These are phyloP conservation scores for Harpagifer antarcticus DNA, from an alignment of 2,797 vertebrate genomes.

Conservation along the genomic window DNA sequence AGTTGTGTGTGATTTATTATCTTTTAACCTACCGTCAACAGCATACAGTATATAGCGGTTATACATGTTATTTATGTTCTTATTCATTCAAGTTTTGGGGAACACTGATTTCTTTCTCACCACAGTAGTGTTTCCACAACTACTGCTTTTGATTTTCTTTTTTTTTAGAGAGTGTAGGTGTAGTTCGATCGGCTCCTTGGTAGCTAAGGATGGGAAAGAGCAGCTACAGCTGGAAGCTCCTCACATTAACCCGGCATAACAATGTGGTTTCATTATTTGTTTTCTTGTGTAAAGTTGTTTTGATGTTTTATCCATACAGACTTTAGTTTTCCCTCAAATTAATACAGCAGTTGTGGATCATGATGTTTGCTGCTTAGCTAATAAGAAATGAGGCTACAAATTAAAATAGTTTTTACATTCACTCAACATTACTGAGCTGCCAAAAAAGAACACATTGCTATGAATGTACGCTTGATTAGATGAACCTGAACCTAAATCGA, in stretches of 20 bases:
- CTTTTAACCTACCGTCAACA: too few relatives aligned
- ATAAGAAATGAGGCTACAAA: neutral
- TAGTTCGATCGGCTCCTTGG: conserved; percentile 36
- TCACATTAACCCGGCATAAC: neutral
- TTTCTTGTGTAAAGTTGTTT: neutral
- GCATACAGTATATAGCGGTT: neutral
- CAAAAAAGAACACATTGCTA: neutral
- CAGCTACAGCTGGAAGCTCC: conserved; percentile 3
- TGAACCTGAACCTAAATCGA: neutral
- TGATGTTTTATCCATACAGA: neutral
- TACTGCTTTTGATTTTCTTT: conserved; percentile 9
- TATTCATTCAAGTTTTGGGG: conserved; percentile 24
- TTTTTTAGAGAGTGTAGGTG: conserved; percentile 47
- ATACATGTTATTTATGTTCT: neutral
- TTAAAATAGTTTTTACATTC: neutral
- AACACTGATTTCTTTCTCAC: conserved; percentile 5
- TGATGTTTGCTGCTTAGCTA: neutral
- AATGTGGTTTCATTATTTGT: neutral
- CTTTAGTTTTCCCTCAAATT: neutral
- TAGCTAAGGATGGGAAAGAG: conserved; percentile 16
- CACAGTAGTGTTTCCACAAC: conserved; percentile 36
- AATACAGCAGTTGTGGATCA: neutral
- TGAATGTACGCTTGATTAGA: neutral
- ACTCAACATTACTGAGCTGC: neutral
- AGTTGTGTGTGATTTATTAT: neutral